Percentiles rank a stretch among this genome's conserved stretches.
phyloP scores from a whole-genome alignment of 2,888 invertebrate genomes.

The Polylopha cassiicola region DNA sequence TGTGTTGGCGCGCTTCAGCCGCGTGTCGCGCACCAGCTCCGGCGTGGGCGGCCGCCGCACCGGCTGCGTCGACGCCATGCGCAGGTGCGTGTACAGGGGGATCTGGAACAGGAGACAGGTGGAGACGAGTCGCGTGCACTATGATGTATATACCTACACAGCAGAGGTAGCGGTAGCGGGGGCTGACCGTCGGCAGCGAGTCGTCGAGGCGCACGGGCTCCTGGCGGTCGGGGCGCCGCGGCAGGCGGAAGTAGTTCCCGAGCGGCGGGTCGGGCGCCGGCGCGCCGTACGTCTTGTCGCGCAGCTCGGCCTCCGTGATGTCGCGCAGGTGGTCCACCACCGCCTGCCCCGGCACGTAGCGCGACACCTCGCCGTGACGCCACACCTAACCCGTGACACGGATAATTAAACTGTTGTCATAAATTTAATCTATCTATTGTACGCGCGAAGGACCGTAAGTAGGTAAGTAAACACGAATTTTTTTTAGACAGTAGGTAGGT shows the following conservation, averaged over 20 bases:
- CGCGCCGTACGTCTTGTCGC: slow-evolving; percentile 71
- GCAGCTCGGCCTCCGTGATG: slow-evolving; percentile 59
- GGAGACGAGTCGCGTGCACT: too few species aligned
- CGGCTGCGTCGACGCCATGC: slow-evolving; percentile 76
- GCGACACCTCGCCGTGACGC: slow-evolving; percentile 69
- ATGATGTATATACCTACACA: too few species aligned
- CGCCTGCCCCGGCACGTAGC: slow-evolving; percentile 69
- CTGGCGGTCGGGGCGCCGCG: slow-evolving; percentile 67
- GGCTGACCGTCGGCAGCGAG: slow-evolving; percentile 69
- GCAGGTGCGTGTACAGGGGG: slow-evolving; percentile 82
- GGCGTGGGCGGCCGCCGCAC: slow-evolving; percentile 78
- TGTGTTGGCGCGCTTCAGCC: slow-evolving; percentile 36
- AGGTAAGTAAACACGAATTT: not conserved
- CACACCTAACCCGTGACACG: slow-evolving; percentile 47
- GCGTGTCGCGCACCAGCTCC: slow-evolving; percentile 60
- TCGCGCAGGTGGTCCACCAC: slow-evolving; percentile 56
- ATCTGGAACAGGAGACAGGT: slow-evolving; percentile 76
- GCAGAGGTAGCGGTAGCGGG: slow-evolving; percentile 3
- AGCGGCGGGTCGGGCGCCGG: slow-evolving; percentile 76
- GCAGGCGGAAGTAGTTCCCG: slow-evolving; percentile 76
- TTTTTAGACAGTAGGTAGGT: not conserved
- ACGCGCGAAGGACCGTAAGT: not conserved
- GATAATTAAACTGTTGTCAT: not conserved
- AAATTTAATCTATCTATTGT: not conserved
- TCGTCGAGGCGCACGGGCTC: slow-evolving; percentile 77